These are phyloP conservation scores for Salminus brasiliensis DNA, from an alignment of 2,113 vertebrate genomes.

Conservation along the genomic window DNA sequence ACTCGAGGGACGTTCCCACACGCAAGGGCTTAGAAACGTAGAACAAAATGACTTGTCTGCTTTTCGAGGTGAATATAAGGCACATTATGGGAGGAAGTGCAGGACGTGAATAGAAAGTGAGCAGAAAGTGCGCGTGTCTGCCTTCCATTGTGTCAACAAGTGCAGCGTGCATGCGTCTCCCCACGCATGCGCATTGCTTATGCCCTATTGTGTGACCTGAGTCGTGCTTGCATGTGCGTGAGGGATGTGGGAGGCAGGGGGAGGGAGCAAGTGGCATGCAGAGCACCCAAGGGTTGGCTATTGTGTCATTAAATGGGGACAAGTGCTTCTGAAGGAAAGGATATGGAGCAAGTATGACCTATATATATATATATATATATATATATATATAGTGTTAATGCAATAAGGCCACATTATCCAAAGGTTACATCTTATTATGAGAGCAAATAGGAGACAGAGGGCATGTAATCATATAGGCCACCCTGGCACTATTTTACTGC, in stretches of 20 bases:
- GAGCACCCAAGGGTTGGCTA: background rate
- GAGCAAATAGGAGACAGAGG: too few relatives aligned
- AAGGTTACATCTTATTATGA: too few relatives aligned
- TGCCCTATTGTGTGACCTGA: slow-evolving; percentile 6
- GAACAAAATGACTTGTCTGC: background rate
- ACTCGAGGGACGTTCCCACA: background rate
- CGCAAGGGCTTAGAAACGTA: background rate
- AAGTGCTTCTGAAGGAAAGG: background rate
- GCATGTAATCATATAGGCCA: too few relatives aligned
- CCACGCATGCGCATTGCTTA: background rate
- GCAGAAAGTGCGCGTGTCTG: slow-evolving; percentile 11
- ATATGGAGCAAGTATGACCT: background rate
- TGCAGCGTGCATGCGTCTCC: slow-evolving; percentile 10
- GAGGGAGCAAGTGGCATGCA: background rate
- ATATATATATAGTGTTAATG: too few relatives aligned
- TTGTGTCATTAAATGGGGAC: background rate
- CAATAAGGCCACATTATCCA: too few relatives aligned
- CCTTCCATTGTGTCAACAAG: slow-evolving; percentile 31
- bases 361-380: too few relatives aligned
- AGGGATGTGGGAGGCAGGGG: background rate
- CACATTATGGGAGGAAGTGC: background rate
- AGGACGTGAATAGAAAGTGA: background rate
- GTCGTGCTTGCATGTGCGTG: background rate
- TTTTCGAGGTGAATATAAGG: background rate
- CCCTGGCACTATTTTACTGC: too few relatives aligned